A percentile compares a stretch with the other conserved stretches of the same genome.
Evolutionary conservation across 1,140 invertebrate species (phyloP).

Genomic region (Macrobrachium rosenbergii): DNA sequence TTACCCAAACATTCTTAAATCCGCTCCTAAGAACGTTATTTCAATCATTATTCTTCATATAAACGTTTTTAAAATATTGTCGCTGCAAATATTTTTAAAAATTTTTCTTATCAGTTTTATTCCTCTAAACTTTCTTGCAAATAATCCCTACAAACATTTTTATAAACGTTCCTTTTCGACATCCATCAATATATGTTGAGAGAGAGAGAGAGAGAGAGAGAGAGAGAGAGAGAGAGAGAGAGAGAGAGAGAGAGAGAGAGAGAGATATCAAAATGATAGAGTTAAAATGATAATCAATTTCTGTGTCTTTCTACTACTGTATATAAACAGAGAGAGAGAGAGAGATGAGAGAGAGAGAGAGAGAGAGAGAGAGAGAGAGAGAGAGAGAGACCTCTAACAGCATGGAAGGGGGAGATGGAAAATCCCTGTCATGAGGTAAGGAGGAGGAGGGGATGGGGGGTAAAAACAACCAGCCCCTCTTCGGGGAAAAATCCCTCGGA

Average conservation of each 20-base stretch:
- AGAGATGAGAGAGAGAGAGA: neutral
- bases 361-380: conserved; percentile 13
- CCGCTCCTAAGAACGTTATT: no score
- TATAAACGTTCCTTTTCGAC: no score
- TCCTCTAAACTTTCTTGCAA: no score
- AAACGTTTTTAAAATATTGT: no score
- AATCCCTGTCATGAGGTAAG: neutral
- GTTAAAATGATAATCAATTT: neutral
- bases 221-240: conserved; percentile 35
- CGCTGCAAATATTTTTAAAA: no score
- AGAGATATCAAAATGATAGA: conserved; percentile 1
- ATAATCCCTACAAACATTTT: no score
- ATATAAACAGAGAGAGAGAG: neutral
- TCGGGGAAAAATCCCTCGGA: neutral
- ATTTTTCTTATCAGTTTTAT: no score
- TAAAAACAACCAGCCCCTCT: neutral
- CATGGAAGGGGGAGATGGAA: neutral
- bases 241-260: conserved; percentile 24
- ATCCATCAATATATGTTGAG: neutral
- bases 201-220: neutral
- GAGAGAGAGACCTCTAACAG: neutral
- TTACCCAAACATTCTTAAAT: no score
- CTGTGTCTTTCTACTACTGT: no score
- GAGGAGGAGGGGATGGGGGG: neutral
- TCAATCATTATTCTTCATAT: no score